Percentiles rank a stretch among this genome's conserved stretches.
Evolutionary conservation across 2,797 vertebrate species (phyloP).

Genomic region (Alosa sapidissima): DNA sequence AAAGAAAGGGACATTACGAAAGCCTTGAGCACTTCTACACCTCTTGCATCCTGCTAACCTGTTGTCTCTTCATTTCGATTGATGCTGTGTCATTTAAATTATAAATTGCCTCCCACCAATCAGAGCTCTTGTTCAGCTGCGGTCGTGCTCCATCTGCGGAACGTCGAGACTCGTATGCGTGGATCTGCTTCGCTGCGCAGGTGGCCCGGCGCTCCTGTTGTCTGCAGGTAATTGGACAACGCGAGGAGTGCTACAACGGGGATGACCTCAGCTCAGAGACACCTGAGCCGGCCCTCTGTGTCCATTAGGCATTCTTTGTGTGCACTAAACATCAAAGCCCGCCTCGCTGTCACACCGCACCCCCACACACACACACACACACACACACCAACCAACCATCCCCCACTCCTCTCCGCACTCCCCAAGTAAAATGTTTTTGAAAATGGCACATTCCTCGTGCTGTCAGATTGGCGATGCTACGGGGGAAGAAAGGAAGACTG

Average conservation of each 20-base stretch:
- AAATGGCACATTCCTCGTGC: constrained; percentile 10
- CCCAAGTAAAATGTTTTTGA: background rate
- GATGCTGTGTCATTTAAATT: background rate
- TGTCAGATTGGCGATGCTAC: background rate
- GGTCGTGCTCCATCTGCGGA: background rate
- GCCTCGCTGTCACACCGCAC: background rate
- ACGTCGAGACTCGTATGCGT: background rate
- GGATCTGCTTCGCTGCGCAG: background rate
- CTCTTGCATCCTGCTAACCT: background rate
- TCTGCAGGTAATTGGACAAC: constrained; percentile 9
- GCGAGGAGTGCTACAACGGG: background rate
- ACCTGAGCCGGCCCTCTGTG: background rate
- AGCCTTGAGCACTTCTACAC: background rate
- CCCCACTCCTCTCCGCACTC: background rate
- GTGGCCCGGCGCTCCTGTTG: background rate
- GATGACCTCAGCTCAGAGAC: constrained; percentile 12
- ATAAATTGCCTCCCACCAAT: background rate
- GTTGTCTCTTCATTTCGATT: background rate
- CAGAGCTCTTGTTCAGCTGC: background rate
- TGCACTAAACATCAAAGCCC: constrained; percentile 22
- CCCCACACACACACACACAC: background rate
- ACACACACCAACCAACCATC: background rate
- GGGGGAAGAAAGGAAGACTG: background rate
- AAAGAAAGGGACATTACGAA: background rate
- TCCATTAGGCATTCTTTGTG: constrained; percentile 30